phyloP scores from a whole-genome alignment of 2,113 vertebrate species.

The Alectura lathami region DNA sequence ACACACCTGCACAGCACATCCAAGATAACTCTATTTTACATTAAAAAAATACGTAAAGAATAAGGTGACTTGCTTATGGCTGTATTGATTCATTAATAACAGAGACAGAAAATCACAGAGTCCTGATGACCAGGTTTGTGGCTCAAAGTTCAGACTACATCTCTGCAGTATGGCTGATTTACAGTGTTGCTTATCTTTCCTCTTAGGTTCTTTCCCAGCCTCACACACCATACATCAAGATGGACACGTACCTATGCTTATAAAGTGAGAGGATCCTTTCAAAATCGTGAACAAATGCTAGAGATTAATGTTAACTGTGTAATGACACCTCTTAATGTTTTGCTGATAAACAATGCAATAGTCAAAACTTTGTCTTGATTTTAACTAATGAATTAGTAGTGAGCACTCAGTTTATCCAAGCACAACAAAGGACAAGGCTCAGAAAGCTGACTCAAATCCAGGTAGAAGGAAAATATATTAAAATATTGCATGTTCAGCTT shows the following conservation, averaged over 20 bases:
- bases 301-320: not conserved
- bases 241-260: not conserved
- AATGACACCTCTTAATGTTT: accelerated
- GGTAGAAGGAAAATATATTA: not conserved
- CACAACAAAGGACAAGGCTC: not conserved
- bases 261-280: not conserved
- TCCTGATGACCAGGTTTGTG: not conserved
- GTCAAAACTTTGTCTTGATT: not conserved
- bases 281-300: not conserved
- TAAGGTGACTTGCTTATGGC: not conserved
- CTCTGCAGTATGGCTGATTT: not conserved
- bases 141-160: not conserved
- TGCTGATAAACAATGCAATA: not conserved
- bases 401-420: not conserved
- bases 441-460: not conserved
- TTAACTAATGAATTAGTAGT: not conserved
- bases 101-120: not conserved
- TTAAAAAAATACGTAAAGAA: not conserved
- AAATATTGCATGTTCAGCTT: not conserved
- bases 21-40: not conserved
- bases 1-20: not conserved
- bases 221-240: accelerated
- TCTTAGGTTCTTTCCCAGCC: not conserved
- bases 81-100: not conserved
- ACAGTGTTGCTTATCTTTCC: not conserved